Evolutionary conservation across 2,113 vertebrate species (phyloP), one percentile per base, ranked within the genome.

Genomic region (Amblyopsis rosae): DNA sequence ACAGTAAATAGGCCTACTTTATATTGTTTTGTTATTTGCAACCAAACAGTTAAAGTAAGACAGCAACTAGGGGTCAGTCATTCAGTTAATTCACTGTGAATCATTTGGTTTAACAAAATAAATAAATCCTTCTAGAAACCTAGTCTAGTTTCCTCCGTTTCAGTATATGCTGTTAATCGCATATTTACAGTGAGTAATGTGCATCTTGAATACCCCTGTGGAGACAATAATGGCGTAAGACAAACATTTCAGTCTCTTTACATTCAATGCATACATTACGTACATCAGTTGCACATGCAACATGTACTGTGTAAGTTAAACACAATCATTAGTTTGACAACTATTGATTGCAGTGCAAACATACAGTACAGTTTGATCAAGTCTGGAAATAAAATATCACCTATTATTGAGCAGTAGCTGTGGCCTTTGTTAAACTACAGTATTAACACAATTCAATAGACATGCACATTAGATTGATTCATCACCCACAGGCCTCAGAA

Each of bases 221-320:
- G 60, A 62, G 51, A 46, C 49, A 64, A 33, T 35, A 70, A 50
- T 53, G 48, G 47, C 53, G 73, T 71, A 77, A 88, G 86, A 80
- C 67, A 70, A 82, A 73, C 62, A 73, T 69, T 73, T 73, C 67
- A 71, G 49, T 75, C 60, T 68, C 16, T 61, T 56, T 59, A 47
- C 16, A 49, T 51, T 11, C 68, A 6, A 46, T 57, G 12, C 32
- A 58, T 33, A 46, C 48, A 73, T 57, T 12, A 57, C 32, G 59
- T 59, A 72, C 59, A 64, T 33, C 49, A 10, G 49, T 4, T 12
- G 68, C 47, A 67, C 26, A 62, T 33, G n/a, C 45, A 78, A 46
- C 65, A 82, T 33, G 59, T 80, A 19, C 19, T 19, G 19, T 77
- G 76, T 19, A 19, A 19, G 76, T 82, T 10, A 50, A 50, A 65